These are phyloP conservation scores for Phyllostomus discolor DNA, from an alignment of 2,113 vertebrate species.

Conservation along the genomic window DNA sequence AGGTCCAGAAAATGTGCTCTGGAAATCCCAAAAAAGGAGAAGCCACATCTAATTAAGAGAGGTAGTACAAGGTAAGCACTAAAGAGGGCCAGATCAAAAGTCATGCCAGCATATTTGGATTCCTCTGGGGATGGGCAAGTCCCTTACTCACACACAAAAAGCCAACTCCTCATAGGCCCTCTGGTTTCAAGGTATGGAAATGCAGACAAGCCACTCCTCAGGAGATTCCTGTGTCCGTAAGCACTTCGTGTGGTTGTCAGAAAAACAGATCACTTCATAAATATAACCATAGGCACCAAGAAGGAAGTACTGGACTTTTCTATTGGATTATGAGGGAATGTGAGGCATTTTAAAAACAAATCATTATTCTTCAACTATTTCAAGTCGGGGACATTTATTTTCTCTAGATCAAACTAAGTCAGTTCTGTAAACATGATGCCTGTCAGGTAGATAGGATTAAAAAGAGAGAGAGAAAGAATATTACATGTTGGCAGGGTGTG, in stretches of 20 bases:
- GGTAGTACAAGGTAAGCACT: neutral
- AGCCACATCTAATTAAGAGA: neutral
- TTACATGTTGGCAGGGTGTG: neutral
- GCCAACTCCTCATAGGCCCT: neutral
- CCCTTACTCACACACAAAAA: neutral
- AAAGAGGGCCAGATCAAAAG: neutral
- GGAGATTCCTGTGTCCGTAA: neutral
- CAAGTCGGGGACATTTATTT: neutral
- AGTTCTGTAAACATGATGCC: neutral
- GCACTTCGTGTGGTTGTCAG: neutral
- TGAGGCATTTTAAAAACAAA: neutral
- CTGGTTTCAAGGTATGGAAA: neutral
- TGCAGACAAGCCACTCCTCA: neutral
- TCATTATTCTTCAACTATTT: neutral
- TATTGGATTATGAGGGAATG: neutral
- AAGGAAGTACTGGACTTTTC: neutral
- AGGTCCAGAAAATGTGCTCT: neutral
- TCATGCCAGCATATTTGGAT: neutral
- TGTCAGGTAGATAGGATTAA: neutral
- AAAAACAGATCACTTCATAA: neutral
- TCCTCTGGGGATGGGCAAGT: neutral
- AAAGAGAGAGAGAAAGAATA: neutral
- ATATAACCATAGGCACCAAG: neutral
- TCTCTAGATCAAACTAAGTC: constrained; percentile 28
- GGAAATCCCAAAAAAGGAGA: neutral